Base-by-base conservation (phyloP, 2,888 invertebrate species). In the Trypoxylon attenuatum region DNA sequence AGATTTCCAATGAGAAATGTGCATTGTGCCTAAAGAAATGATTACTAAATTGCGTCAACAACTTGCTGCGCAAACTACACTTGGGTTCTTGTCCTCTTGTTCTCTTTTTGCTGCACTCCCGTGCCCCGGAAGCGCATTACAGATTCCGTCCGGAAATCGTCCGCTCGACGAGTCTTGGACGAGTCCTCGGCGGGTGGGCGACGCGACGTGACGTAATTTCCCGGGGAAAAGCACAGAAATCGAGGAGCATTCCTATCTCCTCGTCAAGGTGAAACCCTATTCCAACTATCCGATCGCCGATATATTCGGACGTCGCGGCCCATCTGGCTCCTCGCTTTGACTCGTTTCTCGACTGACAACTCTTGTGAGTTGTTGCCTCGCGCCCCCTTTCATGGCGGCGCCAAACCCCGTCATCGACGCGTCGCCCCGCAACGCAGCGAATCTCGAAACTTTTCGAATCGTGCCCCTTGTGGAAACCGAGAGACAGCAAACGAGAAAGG, bases 371-470 rank as follows among this genome's bases (percentile, higher is more conserved):
- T n/a, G n/a, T n/a, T n/a, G n/a, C n/a, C n/a, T n/a, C n/a, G n/a
- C n/a, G n/a, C n/a, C n/a, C n/a, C n/a, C n/a, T n/a, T n/a, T n/a
- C n/a, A n/a, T n/a, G n/a, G n/a, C n/a, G n/a, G n/a, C n/a, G n/a
- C n/a, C n/a, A n/a, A n/a, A n/a, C n/a, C n/a, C n/a, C n/a, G n/a
- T n/a, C n/a, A n/a, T n/a, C n/a, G n/a, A n/a, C n/a, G n/a, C n/a
- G n/a, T n/a, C n/a, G n/a, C n/a, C n/a, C n/a, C n/a, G n/a, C n/a
- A n/a, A n/a, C n/a, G n/a, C n/a, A n/a, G n/a, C n/a, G n/a, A n/a
- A n/a, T n/a, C n/a, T n/a, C n/a, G 63, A 56, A 73, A 73, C 68
- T 73, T 74, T 71, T 8, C 53, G 45, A 51, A 69, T 65, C 62
- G 60, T n/a, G n/a, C n/a, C n/a, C n/a, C n/a, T n/a, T 13, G 13